Evolutionary conservation across 2,888 invertebrate species (phyloP).

Genomic region (Lutraria lutraria): DNA sequence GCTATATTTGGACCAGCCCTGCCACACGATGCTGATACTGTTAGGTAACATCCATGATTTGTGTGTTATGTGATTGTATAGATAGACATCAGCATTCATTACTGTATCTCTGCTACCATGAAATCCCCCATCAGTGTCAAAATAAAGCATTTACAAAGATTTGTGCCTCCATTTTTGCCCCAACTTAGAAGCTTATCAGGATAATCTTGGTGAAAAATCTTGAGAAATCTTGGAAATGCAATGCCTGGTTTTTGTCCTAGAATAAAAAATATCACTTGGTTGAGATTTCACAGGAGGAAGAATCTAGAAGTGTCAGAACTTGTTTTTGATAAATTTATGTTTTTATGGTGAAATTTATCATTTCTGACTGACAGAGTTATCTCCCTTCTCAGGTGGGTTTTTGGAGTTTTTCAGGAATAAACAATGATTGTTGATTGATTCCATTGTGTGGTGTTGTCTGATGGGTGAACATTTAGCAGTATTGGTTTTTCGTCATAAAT

Average conservation of each 20-base stretch:
- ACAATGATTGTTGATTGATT: constrained; percentile 1
- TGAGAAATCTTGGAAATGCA: constrained; percentile 48
- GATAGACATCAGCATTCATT: constrained; percentile 41
- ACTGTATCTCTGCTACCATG: constrained; percentile 27
- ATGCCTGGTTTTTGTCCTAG: constrained; percentile 49
- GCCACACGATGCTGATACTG: not conserved
- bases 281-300: constrained; percentile 38
- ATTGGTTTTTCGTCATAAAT: not conserved
- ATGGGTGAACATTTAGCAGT: not conserved
- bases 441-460: not conserved
- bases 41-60: not conserved
- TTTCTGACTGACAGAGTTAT: constrained; percentile 33
- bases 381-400: constrained; percentile 16
- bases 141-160: constrained; percentile 56
- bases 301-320: constrained; percentile 49
- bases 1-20: not conserved
- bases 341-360: constrained; percentile 48
- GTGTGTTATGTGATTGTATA: constrained; percentile 8
- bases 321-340: constrained; percentile 43
- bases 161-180: constrained; percentile 45
- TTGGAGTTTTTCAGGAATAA: constrained; percentile 22
- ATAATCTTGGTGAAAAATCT: constrained; percentile 33
- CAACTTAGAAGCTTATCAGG: constrained; percentile 46
- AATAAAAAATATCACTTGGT: constrained; percentile 35
- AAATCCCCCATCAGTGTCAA: constrained; percentile 63